phyloP scores from a whole-genome alignment of 2,113 vertebrate species.

The Tyto alba region DNA sequence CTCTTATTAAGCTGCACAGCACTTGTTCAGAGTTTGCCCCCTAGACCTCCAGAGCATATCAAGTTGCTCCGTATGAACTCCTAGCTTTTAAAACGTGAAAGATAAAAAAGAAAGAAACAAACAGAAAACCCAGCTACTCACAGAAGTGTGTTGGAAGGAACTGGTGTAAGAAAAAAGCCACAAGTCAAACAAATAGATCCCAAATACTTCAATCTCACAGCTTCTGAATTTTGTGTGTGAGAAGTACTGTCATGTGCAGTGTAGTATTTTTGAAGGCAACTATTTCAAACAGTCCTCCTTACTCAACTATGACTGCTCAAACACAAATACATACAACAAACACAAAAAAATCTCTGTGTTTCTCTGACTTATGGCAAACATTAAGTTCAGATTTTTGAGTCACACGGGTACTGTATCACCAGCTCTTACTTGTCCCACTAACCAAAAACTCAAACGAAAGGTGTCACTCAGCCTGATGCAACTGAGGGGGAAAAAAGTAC shows the following conservation, averaged over 20 bases:
- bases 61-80: background rate
- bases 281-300: background rate
- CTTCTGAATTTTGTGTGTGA: background rate
- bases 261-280: background rate
- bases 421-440: background rate
- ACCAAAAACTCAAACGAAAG: background rate
- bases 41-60: background rate
- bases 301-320: background rate
- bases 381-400: background rate
- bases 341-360: background rate
- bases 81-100: background rate
- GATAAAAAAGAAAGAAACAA: background rate
- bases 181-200: background rate
- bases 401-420: background rate
- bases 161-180: background rate
- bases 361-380: background rate
- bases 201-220: background rate
- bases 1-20: background rate
- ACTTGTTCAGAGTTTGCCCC: background rate
- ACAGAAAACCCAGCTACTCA: background rate
- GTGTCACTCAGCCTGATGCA: background rate
- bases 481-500: accelerated
- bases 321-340: background rate
- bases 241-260: background rate
- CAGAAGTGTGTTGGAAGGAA: background rate